These are phyloP conservation scores for Podarcis raffonei DNA, from an alignment of 2,113 vertebrate species.

Conservation along the genomic window DNA sequence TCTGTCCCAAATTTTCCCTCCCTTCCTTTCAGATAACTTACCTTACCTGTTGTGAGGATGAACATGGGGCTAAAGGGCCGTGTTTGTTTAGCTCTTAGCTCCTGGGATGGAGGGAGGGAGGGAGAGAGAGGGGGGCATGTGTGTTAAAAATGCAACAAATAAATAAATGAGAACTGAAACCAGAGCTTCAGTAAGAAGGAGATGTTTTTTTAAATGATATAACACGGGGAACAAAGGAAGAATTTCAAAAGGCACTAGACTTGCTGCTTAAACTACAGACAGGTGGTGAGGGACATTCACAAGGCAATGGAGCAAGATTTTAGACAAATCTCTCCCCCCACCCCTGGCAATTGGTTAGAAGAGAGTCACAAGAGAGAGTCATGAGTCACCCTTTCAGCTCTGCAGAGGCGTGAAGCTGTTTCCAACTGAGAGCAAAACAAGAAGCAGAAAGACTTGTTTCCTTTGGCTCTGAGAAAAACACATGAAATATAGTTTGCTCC, in stretches of 20 bases:
- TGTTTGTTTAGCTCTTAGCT: neutral
- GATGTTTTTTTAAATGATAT: neutral
- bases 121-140: neutral
- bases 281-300: neutral
- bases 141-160: neutral
- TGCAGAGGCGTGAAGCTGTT: neutral
- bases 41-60: neutral
- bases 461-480: neutral
- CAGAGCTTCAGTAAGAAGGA: neutral
- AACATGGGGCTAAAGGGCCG: neutral
- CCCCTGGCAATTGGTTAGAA: neutral
- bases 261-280: neutral
- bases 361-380: neutral
- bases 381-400: neutral
- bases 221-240: neutral
- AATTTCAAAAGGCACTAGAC: neutral
- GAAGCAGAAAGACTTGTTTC: neutral
- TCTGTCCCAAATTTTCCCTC: neutral
- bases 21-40: neutral
- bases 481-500: neutral
- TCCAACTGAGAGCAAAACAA: neutral
- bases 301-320: neutral
- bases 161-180: neutral
- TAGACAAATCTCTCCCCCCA: neutral
- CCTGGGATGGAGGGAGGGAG: neutral